Evolutionary conservation across 2,797 vertebrate species (phyloP).

Genomic region (Sebastes melanostomus): DNA sequence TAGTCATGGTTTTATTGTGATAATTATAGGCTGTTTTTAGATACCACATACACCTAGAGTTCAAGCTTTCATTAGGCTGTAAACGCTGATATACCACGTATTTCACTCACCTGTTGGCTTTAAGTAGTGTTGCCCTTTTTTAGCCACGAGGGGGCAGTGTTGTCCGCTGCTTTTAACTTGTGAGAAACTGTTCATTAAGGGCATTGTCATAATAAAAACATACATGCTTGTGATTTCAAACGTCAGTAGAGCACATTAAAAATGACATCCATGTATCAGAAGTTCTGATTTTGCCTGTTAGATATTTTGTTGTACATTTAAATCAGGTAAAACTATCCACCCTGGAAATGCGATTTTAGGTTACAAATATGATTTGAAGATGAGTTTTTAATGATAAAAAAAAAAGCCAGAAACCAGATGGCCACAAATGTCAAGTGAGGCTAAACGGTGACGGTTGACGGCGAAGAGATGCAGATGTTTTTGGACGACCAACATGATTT

Average conservation of each 20-base stretch:
- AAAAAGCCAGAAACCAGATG: not conserved
- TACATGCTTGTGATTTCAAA: slow-evolving; percentile 43
- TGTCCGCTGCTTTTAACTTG: slow-evolving; percentile 26
- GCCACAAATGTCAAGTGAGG: slow-evolving; percentile 10
- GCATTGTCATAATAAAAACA: slow-evolving; percentile 23
- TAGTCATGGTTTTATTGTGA: slow-evolving; percentile 46
- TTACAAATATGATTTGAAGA: not conserved
- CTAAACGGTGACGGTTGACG: not conserved
- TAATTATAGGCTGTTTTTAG: slow-evolving; percentile 36
- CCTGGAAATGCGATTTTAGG: slow-evolving; percentile 18
- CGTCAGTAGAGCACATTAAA: slow-evolving; percentile 8
- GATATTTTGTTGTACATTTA: slow-evolving; percentile 24
- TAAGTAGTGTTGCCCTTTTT: slow-evolving; percentile 44
- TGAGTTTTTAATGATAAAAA: not conserved
- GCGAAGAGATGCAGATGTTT: not conserved
- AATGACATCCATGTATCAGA: slow-evolving; percentile 14
- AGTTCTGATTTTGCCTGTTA: slow-evolving; percentile 26
- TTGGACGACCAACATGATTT: not conserved
- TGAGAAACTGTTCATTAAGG: slow-evolving; percentile 19
- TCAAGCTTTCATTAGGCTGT: slow-evolving; percentile 24
- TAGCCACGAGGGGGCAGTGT: slow-evolving; percentile 61
- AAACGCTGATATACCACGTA: slow-evolving; percentile 21
- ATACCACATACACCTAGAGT: slow-evolving; percentile 10
- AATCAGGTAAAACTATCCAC: slow-evolving; percentile 36
- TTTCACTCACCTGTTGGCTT: slow-evolving; percentile 64